Conservation (phyloP, 2,888 invertebrate species). For the Philonicus albiceps region DNA sequence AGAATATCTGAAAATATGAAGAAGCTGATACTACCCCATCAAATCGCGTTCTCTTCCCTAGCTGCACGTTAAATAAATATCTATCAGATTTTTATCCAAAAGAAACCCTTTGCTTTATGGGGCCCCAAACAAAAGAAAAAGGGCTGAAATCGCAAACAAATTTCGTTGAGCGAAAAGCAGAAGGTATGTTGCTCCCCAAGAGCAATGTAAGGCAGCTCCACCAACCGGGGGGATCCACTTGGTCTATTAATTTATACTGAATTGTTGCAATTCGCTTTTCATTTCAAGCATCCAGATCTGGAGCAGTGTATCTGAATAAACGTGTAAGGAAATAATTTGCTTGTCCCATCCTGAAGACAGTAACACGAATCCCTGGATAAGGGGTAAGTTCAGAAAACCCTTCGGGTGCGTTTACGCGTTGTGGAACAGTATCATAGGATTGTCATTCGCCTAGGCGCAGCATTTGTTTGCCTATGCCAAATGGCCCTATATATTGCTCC, state of each 20-base stretch:
- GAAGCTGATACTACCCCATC: background rate
- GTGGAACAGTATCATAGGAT: background rate
- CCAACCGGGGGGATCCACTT: background rate
- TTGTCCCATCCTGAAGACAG: background rate
- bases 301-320: background rate
- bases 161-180: background rate
- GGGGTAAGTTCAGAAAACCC: slow-evolving; percentile 7
- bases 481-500: background rate
- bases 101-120: background rate
- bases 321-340: slow-evolving; percentile 12
- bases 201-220: background rate
- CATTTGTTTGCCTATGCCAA: background rate
- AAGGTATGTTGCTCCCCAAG: background rate
- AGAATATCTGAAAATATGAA: background rate
- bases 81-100: background rate
- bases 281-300: background rate
- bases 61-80: background rate
- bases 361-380: background rate
- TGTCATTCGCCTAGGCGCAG: background rate
- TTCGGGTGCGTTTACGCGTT: slow-evolving; percentile 4
- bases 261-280: slow-evolving; percentile 33
- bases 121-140: background rate
- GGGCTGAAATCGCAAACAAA: background rate
- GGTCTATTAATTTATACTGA: slow-evolving; percentile 33
- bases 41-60: background rate